phyloP scores from a whole-genome alignment of 2,113 vertebrate species.

The Rafetus swinhoei region DNA sequence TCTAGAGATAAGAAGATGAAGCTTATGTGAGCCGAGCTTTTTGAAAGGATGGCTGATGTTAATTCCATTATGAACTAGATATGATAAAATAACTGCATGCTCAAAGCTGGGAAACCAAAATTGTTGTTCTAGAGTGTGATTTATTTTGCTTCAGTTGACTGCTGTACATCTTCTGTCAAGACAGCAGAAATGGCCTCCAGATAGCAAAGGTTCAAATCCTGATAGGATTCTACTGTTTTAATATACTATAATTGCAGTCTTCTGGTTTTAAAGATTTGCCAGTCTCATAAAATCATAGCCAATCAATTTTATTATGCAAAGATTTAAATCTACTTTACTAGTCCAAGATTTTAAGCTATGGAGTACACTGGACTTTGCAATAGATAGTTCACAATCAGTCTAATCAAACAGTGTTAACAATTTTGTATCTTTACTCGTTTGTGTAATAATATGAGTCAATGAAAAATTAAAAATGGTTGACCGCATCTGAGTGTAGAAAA shows the following conservation, averaged over 20 bases:
- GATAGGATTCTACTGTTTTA: neutral
- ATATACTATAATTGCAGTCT: neutral
- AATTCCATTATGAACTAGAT: neutral
- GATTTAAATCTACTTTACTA: slow-evolving; percentile 29
- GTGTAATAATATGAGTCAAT: neutral
- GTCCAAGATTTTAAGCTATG: slow-evolving; percentile 27
- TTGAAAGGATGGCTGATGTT: neutral
- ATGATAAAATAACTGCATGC: neutral
- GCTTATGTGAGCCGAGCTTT: neutral
- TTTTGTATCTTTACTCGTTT: slow-evolving; percentile 32
- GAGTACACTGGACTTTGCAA: slow-evolving; percentile 22
- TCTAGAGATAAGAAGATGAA: neutral
- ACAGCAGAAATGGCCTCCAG: neutral
- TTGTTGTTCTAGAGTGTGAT: neutral
- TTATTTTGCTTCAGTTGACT: neutral
- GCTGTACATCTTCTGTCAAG: neutral
- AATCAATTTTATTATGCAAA: slow-evolving; percentile 34
- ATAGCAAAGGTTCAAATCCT: neutral
- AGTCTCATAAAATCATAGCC: slow-evolving; percentile 22
- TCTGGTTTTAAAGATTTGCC: slow-evolving; percentile 50
- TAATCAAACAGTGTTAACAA: neutral
- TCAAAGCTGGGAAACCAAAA: neutral
- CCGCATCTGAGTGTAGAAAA: slow-evolving; percentile 18
- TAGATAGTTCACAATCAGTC: neutral
- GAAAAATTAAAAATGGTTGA: neutral